phyloP scores from a whole-genome alignment of 2,888 invertebrate genomes.

The Latrodectus hesperus region DNA sequence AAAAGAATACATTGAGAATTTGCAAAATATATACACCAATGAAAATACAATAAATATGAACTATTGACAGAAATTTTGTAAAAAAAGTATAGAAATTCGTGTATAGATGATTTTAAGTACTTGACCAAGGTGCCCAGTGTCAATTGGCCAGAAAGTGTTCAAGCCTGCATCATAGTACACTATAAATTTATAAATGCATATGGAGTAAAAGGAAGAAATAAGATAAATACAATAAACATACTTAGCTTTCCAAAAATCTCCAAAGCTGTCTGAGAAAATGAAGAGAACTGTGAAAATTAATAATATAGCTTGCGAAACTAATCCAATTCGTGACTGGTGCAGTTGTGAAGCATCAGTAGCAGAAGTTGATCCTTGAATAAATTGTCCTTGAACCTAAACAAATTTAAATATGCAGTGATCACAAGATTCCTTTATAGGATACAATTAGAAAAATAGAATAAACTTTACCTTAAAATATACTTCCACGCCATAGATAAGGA shows the following conservation, averaged over 20 bases:
- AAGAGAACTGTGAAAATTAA: slow-evolving; percentile 91
- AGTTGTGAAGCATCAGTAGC: slow-evolving; percentile 85
- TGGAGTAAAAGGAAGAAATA: background rate
- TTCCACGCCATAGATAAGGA: slow-evolving; percentile 94
- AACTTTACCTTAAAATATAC: slow-evolving; percentile 89
- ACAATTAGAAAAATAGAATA: background rate
- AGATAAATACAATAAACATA: slow-evolving; percentile 76
- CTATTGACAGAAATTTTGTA: no score
- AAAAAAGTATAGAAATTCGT: no score
- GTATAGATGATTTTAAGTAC: no score
- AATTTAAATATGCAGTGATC: background rate
- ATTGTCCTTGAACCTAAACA: slow-evolving; percentile 72
- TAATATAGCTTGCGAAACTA: slow-evolving; percentile 92
- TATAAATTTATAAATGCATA: no score
- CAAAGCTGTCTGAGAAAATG: slow-evolving; percentile 90
- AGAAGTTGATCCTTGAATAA: slow-evolving; percentile 71
- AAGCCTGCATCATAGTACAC: no score
- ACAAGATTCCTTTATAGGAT: background rate
- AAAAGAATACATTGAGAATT: no score
- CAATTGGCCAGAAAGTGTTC: no score
- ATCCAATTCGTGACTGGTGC: slow-evolving; percentile 91
- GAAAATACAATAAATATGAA: no score
- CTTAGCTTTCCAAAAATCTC: slow-evolving; percentile 95
- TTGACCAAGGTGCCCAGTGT: no score
- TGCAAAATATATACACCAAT: no score